phyloP scores from a whole-genome alignment of 2,797 vertebrate genomes.

The Gorsachius magnificus region DNA sequence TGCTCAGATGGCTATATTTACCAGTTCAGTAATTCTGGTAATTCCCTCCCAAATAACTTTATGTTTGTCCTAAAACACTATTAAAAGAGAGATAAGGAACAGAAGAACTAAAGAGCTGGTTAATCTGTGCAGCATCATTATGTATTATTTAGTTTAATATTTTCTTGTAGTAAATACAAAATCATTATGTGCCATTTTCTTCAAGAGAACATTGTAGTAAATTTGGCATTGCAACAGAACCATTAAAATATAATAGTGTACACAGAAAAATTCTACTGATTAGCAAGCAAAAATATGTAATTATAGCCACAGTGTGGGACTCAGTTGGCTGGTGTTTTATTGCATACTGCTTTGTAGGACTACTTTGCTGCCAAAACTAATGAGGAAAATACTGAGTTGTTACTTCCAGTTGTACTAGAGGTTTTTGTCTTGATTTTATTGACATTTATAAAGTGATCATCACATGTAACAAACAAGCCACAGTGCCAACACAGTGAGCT shows the following conservation, averaged over 20 bases:
- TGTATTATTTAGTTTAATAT: conserved; percentile 66
- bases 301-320: conserved; percentile 62
- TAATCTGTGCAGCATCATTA: conserved; percentile 44
- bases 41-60: conserved; percentile 62
- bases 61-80: conserved; percentile 61
- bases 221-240: conserved; percentile 61
- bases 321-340: conserved; percentile 57
- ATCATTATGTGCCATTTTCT: conserved; percentile 59
- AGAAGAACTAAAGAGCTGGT: conserved; percentile 53
- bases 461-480: conserved; percentile 63
- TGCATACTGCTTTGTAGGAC: conserved; percentile 23
- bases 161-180: conserved; percentile 67
- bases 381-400: conserved; percentile 65
- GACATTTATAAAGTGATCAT: conserved; percentile 67
- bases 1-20: conserved; percentile 35
- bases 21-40: conserved; percentile 59
- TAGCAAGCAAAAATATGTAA: conserved; percentile 68
- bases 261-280: conserved; percentile 67
- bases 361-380: conserved; percentile 62
- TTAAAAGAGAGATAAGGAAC: conserved; percentile 46
- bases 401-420: conserved; percentile 62
- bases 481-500: conserved; percentile 48
- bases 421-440: conserved; percentile 73
- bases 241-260: conserved; percentile 65
- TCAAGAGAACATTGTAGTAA: conserved; percentile 69